A percentile compares a stretch with the other conserved stretches of the same genome.
These are phyloP conservation scores for Heliconius hermathena DNA, from an alignment of 1,140 invertebrate genomes.

Conservation along the genomic window DNA sequence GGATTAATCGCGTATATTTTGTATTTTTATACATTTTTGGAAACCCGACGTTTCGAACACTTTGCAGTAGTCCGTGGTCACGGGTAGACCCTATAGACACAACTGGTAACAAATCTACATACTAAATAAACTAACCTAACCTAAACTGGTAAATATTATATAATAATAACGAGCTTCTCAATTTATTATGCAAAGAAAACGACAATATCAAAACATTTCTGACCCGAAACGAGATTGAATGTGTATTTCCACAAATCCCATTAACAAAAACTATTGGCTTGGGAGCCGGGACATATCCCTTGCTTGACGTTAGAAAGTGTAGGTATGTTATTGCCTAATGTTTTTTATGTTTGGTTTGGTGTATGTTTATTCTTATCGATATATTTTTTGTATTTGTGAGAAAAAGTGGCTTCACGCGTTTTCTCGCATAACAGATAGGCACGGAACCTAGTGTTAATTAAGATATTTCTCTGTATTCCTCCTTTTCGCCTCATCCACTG, in stretches of 20 bases:
- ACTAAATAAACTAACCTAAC: background rate
- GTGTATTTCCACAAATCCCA: conserved; percentile 8
- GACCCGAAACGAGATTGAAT: conserved; percentile 5
- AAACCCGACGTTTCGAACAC: too few relatives aligned
- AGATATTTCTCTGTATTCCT: too few relatives aligned
- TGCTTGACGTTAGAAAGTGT: background rate
- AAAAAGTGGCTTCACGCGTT: background rate
- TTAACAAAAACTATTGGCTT: conserved; percentile 15
- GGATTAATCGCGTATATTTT: too few relatives aligned
- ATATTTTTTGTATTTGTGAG: background rate
- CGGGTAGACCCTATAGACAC: too few relatives aligned
- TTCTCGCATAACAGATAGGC: too few relatives aligned
- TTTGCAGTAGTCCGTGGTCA: too few relatives aligned
- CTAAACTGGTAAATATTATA: background rate
- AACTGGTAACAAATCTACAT: too few relatives aligned
- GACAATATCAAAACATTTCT: conserved; percentile 1
- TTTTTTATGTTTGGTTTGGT: background rate
- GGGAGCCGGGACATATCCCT: conserved; percentile 7
- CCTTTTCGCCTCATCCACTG: too few relatives aligned
- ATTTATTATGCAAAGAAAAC: background rate
- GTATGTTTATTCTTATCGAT: background rate
- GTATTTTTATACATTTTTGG: too few relatives aligned
- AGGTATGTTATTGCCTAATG: background rate
- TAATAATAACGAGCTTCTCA: background rate
- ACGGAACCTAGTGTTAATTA: too few relatives aligned